Percentiles rank a stretch among this genome's conserved stretches.
These are phyloP conservation scores for Megatriorchis doriae DNA, from an alignment of 2,113 vertebrate genomes.

Conservation along the genomic window DNA sequence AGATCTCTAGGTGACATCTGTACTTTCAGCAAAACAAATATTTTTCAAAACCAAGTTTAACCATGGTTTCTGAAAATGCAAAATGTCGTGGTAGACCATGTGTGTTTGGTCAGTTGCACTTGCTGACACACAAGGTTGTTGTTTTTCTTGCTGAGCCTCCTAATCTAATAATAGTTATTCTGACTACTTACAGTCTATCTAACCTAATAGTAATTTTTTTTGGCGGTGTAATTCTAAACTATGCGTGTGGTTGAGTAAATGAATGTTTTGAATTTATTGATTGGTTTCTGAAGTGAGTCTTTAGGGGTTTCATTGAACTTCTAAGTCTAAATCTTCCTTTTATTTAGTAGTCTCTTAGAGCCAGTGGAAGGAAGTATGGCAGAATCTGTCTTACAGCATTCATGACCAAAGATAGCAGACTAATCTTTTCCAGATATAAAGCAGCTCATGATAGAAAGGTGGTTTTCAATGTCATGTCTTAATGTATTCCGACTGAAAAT, in stretches of 20 bases:
- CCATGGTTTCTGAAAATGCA: background rate
- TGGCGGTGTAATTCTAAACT: background rate
- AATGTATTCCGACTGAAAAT: background rate
- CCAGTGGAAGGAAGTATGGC: background rate
- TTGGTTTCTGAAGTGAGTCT: background rate
- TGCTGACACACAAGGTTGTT: background rate
- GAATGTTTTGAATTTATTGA: background rate
- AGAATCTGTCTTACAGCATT: background rate
- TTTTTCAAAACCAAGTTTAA: background rate
- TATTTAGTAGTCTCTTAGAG: background rate
- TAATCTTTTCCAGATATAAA: background rate
- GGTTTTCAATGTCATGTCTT: background rate
- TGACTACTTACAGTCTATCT: background rate
- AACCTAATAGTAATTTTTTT: background rate
- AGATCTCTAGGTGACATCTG: background rate
- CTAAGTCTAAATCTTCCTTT: background rate
- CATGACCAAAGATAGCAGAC: background rate
- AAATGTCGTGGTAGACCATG: background rate
- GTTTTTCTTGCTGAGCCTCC: background rate
- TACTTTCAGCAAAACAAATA: conserved; percentile 19
- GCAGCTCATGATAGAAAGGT: background rate
- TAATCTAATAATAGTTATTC: background rate
- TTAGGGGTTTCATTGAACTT: background rate
- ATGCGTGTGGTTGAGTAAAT: background rate
- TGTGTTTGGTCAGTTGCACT: background rate